Percentiles rank a stretch among this genome's conserved stretches.
Conservation (phyloP, 2,797 vertebrate species). For the Sebastes hubbsi region DNA sequence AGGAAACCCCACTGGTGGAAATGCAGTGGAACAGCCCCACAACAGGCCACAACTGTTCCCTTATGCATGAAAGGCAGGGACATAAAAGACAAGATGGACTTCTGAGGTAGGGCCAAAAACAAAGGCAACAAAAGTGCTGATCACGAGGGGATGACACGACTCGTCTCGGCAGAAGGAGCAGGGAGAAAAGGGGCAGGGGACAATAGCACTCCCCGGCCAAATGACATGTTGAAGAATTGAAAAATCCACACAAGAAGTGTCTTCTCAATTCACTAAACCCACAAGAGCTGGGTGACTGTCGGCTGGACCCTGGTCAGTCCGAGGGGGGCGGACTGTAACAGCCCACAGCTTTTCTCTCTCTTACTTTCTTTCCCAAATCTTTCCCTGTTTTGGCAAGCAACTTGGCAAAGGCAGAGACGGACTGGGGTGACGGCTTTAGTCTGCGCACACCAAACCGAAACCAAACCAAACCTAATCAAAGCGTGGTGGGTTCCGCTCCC, state of each 20-base stretch:
- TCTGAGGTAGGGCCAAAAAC: slow-evolving; percentile 99
- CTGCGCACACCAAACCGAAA: slow-evolving; percentile 66
- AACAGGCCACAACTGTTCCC: slow-evolving; percentile 99
- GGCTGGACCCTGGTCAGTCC: slow-evolving; percentile 66
- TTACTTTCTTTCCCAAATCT: slow-evolving; percentile 70
- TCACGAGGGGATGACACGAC: slow-evolving; percentile 98
- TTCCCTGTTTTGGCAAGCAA: slow-evolving; percentile 71
- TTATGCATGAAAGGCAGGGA: slow-evolving; percentile 98
- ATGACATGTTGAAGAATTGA: slow-evolving; percentile 97
- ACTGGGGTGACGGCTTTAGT: slow-evolving; percentile 72
- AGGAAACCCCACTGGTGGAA: slow-evolving; percentile 99
- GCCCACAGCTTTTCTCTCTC: slow-evolving; percentile 57
- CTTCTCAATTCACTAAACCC: slow-evolving; percentile 91
- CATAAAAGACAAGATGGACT: slow-evolving; percentile 99
- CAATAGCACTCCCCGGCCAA: slow-evolving; percentile 92
- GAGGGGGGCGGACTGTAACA: slow-evolving; percentile 53
- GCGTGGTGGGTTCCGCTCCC: slow-evolving; percentile 73
- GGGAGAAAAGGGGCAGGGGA: slow-evolving; percentile 85
- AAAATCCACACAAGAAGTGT: slow-evolving; percentile 98
- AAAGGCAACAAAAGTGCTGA: slow-evolving; percentile 99
- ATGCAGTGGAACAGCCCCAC: slow-evolving; percentile 99
- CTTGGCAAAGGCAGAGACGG: slow-evolving; percentile 70
- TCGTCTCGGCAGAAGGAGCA: slow-evolving; percentile 91
- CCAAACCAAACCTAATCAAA: slow-evolving; percentile 79
- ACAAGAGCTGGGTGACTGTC: slow-evolving; percentile 90